A percentile compares a stretch with the other conserved stretches of the same genome.
These are phyloP conservation scores for Mohoua ochrocephala DNA, from an alignment of 2,113 vertebrate genomes.

Conservation along the genomic window DNA sequence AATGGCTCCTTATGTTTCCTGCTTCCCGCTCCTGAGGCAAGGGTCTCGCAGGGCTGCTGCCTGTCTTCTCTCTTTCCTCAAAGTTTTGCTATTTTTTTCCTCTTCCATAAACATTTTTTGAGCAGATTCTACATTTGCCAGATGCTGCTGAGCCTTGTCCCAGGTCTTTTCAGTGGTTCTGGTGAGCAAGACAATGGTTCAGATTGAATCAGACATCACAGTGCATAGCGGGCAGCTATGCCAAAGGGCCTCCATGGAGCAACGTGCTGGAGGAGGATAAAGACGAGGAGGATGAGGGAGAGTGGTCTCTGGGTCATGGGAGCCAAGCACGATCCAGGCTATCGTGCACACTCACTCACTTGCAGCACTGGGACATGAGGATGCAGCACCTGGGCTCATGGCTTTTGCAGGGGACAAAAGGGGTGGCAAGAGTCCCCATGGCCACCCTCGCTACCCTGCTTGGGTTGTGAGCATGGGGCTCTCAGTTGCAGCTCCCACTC, in stretches of 20 bases:
- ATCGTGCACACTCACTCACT: background rate
- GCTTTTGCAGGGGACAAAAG: background rate
- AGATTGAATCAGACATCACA: background rate
- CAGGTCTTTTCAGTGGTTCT: background rate
- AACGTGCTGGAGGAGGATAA: background rate
- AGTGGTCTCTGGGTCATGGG: background rate
- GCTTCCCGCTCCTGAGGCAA: constrained; percentile 27
- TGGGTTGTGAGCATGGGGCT: background rate
- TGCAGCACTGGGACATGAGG: background rate
- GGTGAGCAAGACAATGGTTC: background rate
- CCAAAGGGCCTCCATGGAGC: background rate
- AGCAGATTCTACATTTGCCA: constrained; percentile 29
- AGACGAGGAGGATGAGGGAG: background rate
- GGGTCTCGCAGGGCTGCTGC: background rate
- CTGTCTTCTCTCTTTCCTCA: constrained; percentile 33
- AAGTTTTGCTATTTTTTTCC: background rate
- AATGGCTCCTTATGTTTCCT: constrained; percentile 61
- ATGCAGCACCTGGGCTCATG: background rate
- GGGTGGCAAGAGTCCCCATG: background rate
- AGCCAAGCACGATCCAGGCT: background rate
- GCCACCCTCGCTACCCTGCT: fast-evolving
- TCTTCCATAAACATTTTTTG: constrained; percentile 20
- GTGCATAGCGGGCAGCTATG: fast-evolving
- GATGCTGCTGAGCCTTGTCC: background rate
- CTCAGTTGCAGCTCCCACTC: background rate